These are phyloP conservation scores for Chymomyza amoena DNA, from an alignment of 2,888 invertebrate species.

Conservation along the genomic window DNA sequence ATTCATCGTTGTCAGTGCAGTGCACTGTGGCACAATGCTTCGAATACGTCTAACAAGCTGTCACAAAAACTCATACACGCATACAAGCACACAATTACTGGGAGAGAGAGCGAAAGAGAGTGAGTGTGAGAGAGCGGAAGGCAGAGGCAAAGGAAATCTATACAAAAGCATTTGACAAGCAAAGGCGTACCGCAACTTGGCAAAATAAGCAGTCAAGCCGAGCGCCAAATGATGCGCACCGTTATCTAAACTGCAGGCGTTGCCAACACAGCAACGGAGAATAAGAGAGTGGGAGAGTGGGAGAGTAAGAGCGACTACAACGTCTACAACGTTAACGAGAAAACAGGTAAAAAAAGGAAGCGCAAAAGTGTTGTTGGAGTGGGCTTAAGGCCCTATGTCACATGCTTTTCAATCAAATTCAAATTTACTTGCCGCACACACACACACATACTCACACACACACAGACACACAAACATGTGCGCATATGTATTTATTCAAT, in stretches of 20 bases:
- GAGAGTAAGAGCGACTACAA: neutral
- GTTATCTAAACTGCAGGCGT: conserved; percentile 67
- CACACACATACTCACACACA: conserved; percentile 25
- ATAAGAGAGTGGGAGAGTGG: too few species aligned
- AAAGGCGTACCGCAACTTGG: conserved; percentile 48
- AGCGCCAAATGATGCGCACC: conserved; percentile 69
- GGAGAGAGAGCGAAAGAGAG: neutral
- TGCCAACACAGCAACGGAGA: neutral
- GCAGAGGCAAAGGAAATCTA: conserved; percentile 51
- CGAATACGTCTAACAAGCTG: conserved; percentile 68
- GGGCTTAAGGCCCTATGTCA: conserved; percentile 36
- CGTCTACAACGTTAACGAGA: neutral
- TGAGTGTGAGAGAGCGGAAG: too few species aligned
- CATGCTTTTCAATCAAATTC: conserved; percentile 74
- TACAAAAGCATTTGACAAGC: conserved; percentile 71
- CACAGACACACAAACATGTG: conserved; percentile 17
- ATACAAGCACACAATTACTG: neutral
- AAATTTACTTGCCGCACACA: conserved; percentile 63
- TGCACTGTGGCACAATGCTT: conserved; percentile 39
- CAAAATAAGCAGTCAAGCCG: conserved; percentile 69
- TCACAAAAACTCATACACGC: conserved; percentile 67
- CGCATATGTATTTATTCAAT: conserved; percentile 46
- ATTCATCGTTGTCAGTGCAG: conserved; percentile 68
- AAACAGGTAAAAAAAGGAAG: neutral
- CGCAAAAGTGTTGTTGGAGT: conserved; percentile 2